Percentiles rank a stretch among this genome's conserved stretches.
Evolutionary conservation across 2,113 vertebrate species (phyloP).

Genomic region (Canis aureus): DNA sequence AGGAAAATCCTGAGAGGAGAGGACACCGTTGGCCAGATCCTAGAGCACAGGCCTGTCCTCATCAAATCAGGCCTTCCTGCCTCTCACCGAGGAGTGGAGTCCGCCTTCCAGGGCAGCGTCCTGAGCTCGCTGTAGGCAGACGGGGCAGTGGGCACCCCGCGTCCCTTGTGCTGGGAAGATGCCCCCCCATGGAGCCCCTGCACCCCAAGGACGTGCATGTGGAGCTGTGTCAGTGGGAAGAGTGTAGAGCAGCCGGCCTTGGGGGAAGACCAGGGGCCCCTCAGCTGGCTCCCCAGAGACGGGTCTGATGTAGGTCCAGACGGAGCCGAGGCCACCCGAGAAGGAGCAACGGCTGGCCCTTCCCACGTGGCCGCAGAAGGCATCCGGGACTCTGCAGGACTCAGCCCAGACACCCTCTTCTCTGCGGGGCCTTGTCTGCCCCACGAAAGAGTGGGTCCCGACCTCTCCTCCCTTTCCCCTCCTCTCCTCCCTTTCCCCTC

Average conservation of each 20-base stretch:
- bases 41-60: neutral
- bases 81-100: neutral
- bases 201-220: rapidly evolving
- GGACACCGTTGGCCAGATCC: no score
- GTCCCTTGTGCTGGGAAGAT: no score
- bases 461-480: neutral
- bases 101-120: neutral
- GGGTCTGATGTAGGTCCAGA: neutral
- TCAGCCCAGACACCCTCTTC: neutral
- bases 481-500: neutral
- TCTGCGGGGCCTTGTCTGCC: neutral
- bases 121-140: neutral
- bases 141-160: no score
- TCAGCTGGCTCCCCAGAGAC: neutral
- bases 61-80: neutral
- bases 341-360: neutral
- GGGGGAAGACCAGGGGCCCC: neutral
- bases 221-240: rapidly evolving
- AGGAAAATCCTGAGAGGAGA: neutral
- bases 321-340: neutral
- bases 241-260: neutral
- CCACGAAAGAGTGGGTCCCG: neutral
- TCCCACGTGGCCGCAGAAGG: neutral
- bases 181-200: no score
- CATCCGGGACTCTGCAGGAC: neutral